These are phyloP conservation scores for Pocota personata DNA, from an alignment of 2,888 invertebrate genomes.

Conservation along the genomic window DNA sequence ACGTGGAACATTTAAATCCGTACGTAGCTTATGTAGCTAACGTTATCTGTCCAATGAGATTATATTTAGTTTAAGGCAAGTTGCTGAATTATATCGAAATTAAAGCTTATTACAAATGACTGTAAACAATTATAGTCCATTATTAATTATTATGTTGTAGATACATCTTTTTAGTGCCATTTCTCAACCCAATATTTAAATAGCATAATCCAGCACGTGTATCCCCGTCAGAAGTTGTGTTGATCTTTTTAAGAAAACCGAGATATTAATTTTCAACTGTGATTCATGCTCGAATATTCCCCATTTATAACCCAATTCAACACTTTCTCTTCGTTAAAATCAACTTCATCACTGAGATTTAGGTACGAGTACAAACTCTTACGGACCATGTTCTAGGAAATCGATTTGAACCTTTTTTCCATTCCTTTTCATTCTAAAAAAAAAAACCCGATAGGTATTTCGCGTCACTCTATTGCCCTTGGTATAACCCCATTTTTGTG, in stretches of 20 bases:
- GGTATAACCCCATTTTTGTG: background rate
- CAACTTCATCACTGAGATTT: slow-evolving; percentile 14
- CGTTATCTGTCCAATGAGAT: too few relatives aligned
- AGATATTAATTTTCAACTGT: background rate
- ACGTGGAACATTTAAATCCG: too few relatives aligned
- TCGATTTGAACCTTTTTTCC: slow-evolving; percentile 32
- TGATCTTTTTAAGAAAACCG: background rate
- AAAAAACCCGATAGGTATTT: background rate
- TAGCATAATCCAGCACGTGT: background rate
- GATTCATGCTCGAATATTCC: background rate
- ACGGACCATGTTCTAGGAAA: background rate
- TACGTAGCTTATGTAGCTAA: too few relatives aligned
- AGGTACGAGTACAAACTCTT: background rate
- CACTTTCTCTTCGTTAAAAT: slow-evolving; percentile 3
- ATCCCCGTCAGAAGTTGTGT: background rate
- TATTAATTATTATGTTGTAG: too few relatives aligned
- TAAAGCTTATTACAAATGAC: too few relatives aligned
- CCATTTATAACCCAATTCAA: background rate
- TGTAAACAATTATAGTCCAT: too few relatives aligned
- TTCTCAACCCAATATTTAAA: background rate
- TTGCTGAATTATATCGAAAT: too few relatives aligned
- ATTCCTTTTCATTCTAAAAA: background rate
- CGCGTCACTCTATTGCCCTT: background rate
- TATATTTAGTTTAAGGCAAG: too few relatives aligned
- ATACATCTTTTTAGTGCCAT: background rate